These are phyloP conservation scores for Bovichtus diacanthus DNA, from an alignment of 2,797 vertebrate species.

Conservation along the genomic window DNA sequence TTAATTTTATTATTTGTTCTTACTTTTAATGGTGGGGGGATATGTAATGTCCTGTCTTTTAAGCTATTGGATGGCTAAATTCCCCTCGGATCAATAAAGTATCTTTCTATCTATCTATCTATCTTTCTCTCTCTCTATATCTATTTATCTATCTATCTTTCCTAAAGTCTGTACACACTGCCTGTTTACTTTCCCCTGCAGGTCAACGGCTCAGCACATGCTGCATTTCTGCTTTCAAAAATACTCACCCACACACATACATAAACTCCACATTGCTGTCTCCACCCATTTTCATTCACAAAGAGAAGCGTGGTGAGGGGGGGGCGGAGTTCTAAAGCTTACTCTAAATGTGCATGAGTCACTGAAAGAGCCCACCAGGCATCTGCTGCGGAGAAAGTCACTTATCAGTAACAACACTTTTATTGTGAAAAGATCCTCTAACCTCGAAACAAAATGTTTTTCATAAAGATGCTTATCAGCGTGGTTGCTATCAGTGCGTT, in stretches of 20 bases:
- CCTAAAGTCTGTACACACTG: conserved; percentile 8
- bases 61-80: too few species aligned
- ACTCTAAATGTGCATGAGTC: conserved; percentile 56
- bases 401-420: conserved; percentile 24
- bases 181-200: conserved; percentile 67
- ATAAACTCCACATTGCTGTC: conserved; percentile 26
- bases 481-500: background rate
- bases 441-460: background rate
- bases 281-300: conserved; percentile 78
- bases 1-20: too few species aligned
- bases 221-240: conserved; percentile 43
- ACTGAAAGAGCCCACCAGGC: conserved; percentile 52
- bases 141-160: too few species aligned
- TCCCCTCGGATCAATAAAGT: too few species aligned
- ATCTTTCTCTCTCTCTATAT: too few species aligned
- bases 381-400: conserved; percentile 52
- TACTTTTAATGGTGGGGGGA: too few species aligned
- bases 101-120: too few species aligned
- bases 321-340: conserved; percentile 29
- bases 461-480: background rate
- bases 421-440: conserved; percentile 29
- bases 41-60: too few species aligned
- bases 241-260: conserved; percentile 37
- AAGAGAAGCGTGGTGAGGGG: conserved; percentile 42
- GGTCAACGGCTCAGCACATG: conserved; percentile 48